Evolutionary conservation across 2,888 invertebrate species (phyloP).

Genomic region (Tetranychus piercei): DNA sequence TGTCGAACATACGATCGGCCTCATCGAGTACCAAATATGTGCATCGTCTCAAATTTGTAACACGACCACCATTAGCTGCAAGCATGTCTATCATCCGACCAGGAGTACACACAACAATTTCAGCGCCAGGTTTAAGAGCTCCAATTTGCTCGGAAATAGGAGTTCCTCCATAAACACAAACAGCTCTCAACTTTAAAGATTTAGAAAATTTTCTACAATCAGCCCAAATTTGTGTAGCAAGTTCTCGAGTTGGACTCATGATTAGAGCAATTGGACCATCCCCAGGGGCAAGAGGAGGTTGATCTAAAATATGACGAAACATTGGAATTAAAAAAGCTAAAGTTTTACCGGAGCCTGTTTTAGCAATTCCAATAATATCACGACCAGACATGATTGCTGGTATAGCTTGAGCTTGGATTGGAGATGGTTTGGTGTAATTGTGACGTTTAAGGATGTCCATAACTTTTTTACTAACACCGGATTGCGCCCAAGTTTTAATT

Average conservation of each 20-base stretch:
- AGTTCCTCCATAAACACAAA: conserved; percentile 96
- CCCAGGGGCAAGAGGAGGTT: conserved; percentile 75
- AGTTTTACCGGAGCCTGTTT: conserved; percentile 88
- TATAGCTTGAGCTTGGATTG: conserved; percentile 94
- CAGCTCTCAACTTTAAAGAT: conserved; percentile 55
- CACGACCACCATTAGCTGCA: conserved; percentile 80
- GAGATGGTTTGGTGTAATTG: conserved; percentile 86
- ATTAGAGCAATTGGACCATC: conserved; percentile 90
- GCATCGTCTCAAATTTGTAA: conserved; percentile 86
- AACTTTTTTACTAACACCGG: conserved; percentile 87
- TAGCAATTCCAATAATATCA: conserved; percentile 94
- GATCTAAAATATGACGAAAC: conserved; percentile 89
- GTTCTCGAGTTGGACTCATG: conserved; percentile 91
- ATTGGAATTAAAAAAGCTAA: conserved; percentile 91
- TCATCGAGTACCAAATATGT: conserved; percentile 96
- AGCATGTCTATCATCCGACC: conserved; percentile 99
- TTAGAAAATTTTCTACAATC: conserved; percentile 90
- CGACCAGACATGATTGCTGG: conserved; percentile 71
- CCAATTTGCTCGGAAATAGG: conserved; percentile 40
- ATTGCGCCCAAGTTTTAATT: conserved; percentile 92
- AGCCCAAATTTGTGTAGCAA: conserved; percentile 94
- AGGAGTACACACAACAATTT: conserved; percentile 96
- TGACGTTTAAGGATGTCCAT: conserved; percentile 73
- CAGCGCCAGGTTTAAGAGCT: conserved; percentile 56
- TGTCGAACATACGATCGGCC: conserved; percentile 98